These are phyloP conservation scores for Tenebrosternarchus preto DNA, from an alignment of 2,113 vertebrate species.

Conservation along the genomic window DNA sequence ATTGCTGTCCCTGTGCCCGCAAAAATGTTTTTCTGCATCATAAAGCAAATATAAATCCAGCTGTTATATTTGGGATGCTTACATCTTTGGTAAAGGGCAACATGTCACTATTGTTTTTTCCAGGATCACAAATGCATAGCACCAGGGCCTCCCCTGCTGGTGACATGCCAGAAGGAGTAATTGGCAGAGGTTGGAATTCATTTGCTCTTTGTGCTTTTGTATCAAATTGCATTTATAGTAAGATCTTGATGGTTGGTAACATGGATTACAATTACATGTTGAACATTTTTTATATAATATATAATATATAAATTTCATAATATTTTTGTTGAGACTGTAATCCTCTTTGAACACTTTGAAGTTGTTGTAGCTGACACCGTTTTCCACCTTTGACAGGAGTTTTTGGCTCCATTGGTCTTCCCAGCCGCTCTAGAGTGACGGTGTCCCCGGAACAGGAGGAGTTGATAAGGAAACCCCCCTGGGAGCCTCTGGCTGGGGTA, in stretches of 20 bases:
- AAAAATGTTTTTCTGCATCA: no score
- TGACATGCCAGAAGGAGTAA: constrained; percentile 77
- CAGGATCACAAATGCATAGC: constrained; percentile 64
- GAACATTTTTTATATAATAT: no score
- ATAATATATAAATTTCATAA: no score
- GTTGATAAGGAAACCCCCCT: constrained; percentile 50
- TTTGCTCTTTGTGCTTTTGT: not conserved
- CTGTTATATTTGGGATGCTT: no score
- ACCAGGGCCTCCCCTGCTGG: constrained; percentile 65
- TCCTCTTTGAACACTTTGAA: no score
- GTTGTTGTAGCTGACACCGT: no score
- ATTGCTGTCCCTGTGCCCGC: no score
- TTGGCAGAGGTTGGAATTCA: constrained; percentile 80
- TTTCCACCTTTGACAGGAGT: constrained; percentile 72
- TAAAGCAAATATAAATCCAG: no score
- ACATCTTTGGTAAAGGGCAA: no score
- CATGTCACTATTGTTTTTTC: constrained; percentile 36
- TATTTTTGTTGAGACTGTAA: not conserved
- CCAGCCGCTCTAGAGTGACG: constrained; percentile 58
- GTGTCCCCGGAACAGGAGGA: constrained; percentile 67
- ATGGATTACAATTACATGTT: no score
- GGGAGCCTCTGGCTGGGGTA: constrained; percentile 66
- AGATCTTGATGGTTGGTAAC: no score
- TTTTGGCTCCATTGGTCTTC: constrained; percentile 71
- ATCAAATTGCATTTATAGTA: not conserved